phyloP scores from a whole-genome alignment of 2,888 invertebrate species.

The Vesta saturnalis region DNA sequence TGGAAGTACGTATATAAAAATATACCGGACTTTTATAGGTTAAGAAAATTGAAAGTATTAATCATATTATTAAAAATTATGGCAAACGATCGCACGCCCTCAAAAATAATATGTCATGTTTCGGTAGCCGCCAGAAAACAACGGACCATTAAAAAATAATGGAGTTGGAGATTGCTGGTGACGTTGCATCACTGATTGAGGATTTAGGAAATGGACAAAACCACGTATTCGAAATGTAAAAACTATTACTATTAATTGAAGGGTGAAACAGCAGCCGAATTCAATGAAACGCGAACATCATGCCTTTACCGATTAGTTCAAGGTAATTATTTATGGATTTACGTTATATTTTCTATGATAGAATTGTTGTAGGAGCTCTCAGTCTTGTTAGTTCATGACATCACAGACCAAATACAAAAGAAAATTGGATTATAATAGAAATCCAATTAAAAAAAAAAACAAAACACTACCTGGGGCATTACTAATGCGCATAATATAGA shows the following conservation, averaged over 20 bases:
- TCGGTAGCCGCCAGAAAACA: neutral
- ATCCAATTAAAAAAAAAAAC: neutral
- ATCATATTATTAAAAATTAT: too few relatives aligned
- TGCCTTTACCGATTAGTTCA: too few relatives aligned
- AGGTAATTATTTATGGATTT: neutral
- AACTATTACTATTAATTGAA: neutral
- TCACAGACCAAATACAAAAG: too few relatives aligned
- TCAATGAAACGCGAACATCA: neutral
- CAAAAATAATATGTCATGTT: neutral
- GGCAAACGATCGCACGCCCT: neutral
- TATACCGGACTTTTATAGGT: too few relatives aligned
- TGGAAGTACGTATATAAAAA: too few relatives aligned
- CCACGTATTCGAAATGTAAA: neutral
- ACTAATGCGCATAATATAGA: neutral
- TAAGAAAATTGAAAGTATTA: too few relatives aligned
- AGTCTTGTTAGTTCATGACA: neutral
- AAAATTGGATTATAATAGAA: neutral
- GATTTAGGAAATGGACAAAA: too few relatives aligned
- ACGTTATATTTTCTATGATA: neutral
- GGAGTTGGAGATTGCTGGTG: neutral
- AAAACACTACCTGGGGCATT: neutral
- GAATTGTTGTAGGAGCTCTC: too few relatives aligned
- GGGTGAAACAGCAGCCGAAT: neutral
- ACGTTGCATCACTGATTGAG: too few relatives aligned
- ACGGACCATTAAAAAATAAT: neutral